Base-by-base conservation (phyloP, 2,888 invertebrate genomes). In the Itoplectis maculator region DNA sequence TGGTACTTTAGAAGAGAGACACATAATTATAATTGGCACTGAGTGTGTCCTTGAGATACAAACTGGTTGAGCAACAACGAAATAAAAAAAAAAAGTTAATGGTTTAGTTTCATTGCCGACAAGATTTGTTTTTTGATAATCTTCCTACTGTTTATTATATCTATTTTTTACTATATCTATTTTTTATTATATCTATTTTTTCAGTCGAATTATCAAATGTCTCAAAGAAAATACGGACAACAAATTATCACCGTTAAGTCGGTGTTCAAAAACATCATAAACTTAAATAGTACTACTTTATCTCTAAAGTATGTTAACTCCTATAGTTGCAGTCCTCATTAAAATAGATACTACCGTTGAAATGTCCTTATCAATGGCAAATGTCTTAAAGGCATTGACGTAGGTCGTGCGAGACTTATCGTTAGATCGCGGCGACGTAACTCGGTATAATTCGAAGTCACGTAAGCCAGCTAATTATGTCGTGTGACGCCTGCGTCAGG, bases 371-470 rank as follows among this genome's bases (percentile, higher is more conserved):
- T 42, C 23, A 20, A 65, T 45, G n/a, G 61, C 37, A 18, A 61
- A 7, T 59, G 37, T 40, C 37, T 65, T n/a, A 23, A 45, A 65
- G 23, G 45, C 42, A 45, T 65, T 45, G 65, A 45, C 65, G 65
- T 65, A 65, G 65, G 65, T 42, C 65, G 45, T 23, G 65, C 0
- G 7, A 45, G 45, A 45, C 13, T 65, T 45, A 65, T 56, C 8
- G n/a, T 29, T 37, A 20, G 20, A 37, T 59, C 4, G 20, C 23
- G 56, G 5, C 29, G 42, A 42, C 70, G 70, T 56, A 56, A 45
- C 11, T 45, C 15, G 35, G 45, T 45, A 72, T 56, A 56, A 56
- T 42, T 70, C 18, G 11, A 45, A 59, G 70, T 72, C 59, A 29
- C 23, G 23, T 35, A 72, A 42, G 23, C 8, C 37, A 49, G 11